Evolutionary conservation across 1,140 invertebrate genomes (phyloP).

Genomic region (Microplitis demolitor): DNA sequence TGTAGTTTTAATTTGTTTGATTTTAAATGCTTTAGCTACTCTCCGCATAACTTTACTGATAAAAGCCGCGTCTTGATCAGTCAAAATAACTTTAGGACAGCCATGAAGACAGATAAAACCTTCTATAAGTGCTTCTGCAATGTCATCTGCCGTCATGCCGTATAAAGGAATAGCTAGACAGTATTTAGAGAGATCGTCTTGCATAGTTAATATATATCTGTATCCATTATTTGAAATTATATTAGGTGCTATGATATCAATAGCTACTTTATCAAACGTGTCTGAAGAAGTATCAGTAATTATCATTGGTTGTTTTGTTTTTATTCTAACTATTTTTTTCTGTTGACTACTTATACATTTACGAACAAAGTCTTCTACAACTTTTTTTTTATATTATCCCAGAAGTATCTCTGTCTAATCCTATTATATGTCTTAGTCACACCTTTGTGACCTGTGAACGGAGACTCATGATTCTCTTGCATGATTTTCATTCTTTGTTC

Average conservation of each 20-base stretch:
- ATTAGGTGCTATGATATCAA: slow-evolving; percentile 28
- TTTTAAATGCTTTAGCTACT: slow-evolving; percentile 36
- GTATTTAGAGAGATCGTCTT: slow-evolving; percentile 45
- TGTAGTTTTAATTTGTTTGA: slow-evolving; percentile 31
- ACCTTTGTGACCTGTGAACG: not conserved
- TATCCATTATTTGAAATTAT: slow-evolving; percentile 16
- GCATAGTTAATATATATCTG: slow-evolving; percentile 30
- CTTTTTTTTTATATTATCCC: not conserved
- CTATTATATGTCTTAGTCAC: slow-evolving; percentile 8
- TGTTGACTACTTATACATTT: slow-evolving; percentile 29
- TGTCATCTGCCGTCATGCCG: slow-evolving; percentile 28
- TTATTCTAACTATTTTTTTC: slow-evolving; percentile 13
- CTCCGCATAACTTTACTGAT: slow-evolving; percentile 31
- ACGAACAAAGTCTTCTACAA: slow-evolving; percentile 8
- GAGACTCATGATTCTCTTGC: not conserved
- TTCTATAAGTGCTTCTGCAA: slow-evolving; percentile 32
- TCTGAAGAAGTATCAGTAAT: slow-evolving; percentile 26
- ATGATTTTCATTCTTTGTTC: not conserved
- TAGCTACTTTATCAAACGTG: slow-evolving; percentile 26
- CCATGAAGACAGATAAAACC: slow-evolving; percentile 37
- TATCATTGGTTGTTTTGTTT: slow-evolving; percentile 17
- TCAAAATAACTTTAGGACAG: slow-evolving; percentile 36
- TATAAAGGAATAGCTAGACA: slow-evolving; percentile 28
- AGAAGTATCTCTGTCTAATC: not conserved
- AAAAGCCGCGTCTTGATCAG: slow-evolving; percentile 42